Percentiles rank a stretch among this genome's conserved stretches.
phyloP scores from a whole-genome alignment of 2,888 invertebrate species.

The Bembecia ichneumoniformis region DNA sequence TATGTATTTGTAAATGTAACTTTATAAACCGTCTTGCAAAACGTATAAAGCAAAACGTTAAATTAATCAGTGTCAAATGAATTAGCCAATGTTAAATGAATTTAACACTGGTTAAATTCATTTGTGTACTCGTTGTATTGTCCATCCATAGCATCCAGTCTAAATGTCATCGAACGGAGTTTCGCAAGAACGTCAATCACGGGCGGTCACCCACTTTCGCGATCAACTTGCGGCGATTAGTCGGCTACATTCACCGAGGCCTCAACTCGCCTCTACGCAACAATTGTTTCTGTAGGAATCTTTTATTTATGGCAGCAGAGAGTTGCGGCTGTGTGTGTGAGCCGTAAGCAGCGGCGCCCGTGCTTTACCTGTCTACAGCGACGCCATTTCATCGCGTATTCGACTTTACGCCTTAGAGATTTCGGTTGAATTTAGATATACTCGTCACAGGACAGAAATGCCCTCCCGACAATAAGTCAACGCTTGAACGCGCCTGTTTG shows the following conservation, averaged over 20 bases:
- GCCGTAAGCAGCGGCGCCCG: slow-evolving; percentile 53
- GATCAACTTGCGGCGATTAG: slow-evolving; percentile 67
- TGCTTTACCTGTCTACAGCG: slow-evolving; percentile 60
- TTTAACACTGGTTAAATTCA: slow-evolving; percentile 29
- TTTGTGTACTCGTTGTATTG: slow-evolving; percentile 56
- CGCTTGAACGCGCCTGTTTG: slow-evolving; percentile 72
- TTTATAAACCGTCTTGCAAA: too few relatives aligned
- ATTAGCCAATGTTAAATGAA: too few relatives aligned
- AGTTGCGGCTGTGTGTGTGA: slow-evolving; percentile 44
- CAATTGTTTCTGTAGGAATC: slow-evolving; percentile 73
- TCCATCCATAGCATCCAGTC: slow-evolving; percentile 58
- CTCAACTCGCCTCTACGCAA: slow-evolving; percentile 69
- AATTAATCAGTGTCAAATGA: too few relatives aligned
- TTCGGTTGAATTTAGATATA: slow-evolving; percentile 28
- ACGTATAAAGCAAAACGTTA: too few relatives aligned
- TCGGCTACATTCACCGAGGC: slow-evolving; percentile 66
- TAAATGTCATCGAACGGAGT: slow-evolving; percentile 69
- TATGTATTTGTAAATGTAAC: too few relatives aligned
- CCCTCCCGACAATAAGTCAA: slow-evolving; percentile 72
- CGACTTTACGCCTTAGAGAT: not conserved
- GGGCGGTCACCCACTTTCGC: slow-evolving; percentile 72
- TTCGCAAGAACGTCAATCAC: slow-evolving; percentile 70
- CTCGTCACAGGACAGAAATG: slow-evolving; percentile 45
- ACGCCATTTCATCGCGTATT: not conserved
- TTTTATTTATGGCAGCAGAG: slow-evolving; percentile 69